Percentiles rank a stretch among this genome's conserved stretches.
These are phyloP conservation scores for Beaufortia kweichowensis DNA, from an alignment of 2,113 vertebrate species.

Conservation along the genomic window DNA sequence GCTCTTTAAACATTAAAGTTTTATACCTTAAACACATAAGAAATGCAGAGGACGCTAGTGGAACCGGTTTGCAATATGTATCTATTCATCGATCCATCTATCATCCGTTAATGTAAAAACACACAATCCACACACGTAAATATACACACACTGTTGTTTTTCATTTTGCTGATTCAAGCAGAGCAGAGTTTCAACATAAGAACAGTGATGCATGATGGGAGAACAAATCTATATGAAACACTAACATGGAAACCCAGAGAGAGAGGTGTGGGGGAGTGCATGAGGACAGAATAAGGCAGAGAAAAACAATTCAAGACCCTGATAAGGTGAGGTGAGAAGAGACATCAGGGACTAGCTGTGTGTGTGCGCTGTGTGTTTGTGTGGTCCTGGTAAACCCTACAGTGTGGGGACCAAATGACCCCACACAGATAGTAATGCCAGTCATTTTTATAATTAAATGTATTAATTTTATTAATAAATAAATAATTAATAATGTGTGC, in stretches of 20 bases:
- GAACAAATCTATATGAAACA: constrained; percentile 56
- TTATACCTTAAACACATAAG: constrained; percentile 1
- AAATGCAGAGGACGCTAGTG: background rate
- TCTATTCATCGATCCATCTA: background rate
- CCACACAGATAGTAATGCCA: too few species aligned
- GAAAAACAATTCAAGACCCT: constrained; percentile 17
- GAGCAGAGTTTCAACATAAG: constrained; percentile 56
- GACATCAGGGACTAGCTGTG: background rate
- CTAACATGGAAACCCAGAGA: constrained; percentile 46
- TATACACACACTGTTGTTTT: constrained; percentile 43
- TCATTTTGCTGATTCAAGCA: constrained; percentile 67
- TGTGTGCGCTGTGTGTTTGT: background rate
- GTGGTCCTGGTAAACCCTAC: too few species aligned
- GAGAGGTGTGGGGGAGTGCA: background rate
- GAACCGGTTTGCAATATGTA: background rate
- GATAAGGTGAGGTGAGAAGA: constrained; percentile 8
- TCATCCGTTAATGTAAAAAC: constrained; percentile 8
- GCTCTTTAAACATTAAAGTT: constrained; percentile 16
- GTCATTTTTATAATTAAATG: too few species aligned
- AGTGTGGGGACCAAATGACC: too few species aligned
- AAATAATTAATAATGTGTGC: too few species aligned
- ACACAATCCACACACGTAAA: background rate
- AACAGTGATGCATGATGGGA: constrained; percentile 47
- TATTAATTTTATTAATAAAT: too few species aligned
- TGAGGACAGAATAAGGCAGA: constrained; percentile 6